Percentiles rank a stretch among this genome's conserved stretches.
phyloP scores from a whole-genome alignment of 2,113 vertebrate genomes.

The Muntiacus muntjak region DNA sequence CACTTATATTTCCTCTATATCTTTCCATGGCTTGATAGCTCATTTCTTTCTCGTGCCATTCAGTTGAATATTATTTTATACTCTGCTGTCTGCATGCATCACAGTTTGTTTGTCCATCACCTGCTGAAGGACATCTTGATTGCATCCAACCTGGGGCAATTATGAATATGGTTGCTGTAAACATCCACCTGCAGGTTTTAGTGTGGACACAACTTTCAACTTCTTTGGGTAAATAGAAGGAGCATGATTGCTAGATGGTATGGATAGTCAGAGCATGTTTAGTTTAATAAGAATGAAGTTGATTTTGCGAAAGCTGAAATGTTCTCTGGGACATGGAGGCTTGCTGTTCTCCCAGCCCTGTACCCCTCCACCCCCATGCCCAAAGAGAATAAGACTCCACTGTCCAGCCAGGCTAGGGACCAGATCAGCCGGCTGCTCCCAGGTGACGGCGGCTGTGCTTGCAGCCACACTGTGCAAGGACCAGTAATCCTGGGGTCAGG shows the following conservation, averaged over 20 bases:
- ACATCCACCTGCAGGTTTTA: rapidly evolving
- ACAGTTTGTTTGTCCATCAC: neutral
- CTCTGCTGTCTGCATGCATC: neutral
- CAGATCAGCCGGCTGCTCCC: neutral
- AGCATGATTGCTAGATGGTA: too few species aligned
- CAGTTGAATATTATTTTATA: neutral
- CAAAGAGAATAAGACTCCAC: neutral
- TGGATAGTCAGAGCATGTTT: neutral
- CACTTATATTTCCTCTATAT: neutral
- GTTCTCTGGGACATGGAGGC: neutral
- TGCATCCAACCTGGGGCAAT: neutral
- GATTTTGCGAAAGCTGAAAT: neutral
- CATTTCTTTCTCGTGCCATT: neutral
- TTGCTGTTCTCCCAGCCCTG: neutral
- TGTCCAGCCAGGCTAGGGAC: neutral
- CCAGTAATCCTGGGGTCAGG: neutral
- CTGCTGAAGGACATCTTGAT: neutral
- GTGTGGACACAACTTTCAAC: neutral
- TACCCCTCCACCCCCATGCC: neutral
- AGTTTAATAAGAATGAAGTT: neutral
- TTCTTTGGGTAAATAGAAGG: neutral
- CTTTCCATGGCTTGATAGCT: neutral
- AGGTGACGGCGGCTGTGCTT: neutral
- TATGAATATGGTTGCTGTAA: neutral
- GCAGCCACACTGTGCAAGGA: too few species aligned